These are phyloP conservation scores for Idaea straminata DNA, from an alignment of 2,888 invertebrate genomes.

Conservation along the genomic window DNA sequence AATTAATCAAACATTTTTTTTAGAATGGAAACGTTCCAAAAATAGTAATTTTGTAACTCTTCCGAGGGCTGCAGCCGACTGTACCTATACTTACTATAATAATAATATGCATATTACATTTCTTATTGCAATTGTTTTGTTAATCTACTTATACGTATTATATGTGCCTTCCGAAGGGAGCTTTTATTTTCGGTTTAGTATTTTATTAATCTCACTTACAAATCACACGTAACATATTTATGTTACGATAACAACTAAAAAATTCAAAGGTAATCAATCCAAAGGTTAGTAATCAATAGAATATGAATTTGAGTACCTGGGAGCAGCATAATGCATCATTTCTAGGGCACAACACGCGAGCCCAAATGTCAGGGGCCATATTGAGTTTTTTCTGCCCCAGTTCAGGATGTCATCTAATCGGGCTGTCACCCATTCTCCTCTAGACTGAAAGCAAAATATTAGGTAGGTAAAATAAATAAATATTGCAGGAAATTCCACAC, in stretches of 20 bases:
- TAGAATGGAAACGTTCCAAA: too few relatives aligned
- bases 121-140: too few relatives aligned
- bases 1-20: too few relatives aligned
- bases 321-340: conserved; percentile 99
- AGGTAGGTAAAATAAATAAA: background rate
- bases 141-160: too few relatives aligned
- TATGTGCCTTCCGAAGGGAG: background rate
- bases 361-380: conserved; percentile 99
- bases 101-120: too few relatives aligned
- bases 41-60: too few relatives aligned
- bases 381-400: conserved; percentile 94
- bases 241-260: background rate
- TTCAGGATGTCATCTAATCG: conserved; percentile 95
- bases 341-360: conserved; percentile 99
- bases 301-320: conserved; percentile 79
- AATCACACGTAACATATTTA: background rate
- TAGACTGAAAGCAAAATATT: conserved; percentile 39
- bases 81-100: too few relatives aligned
- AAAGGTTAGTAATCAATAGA: background rate
- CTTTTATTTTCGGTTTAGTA: background rate
- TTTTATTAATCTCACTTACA: background rate
- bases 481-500: background rate
- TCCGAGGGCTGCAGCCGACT: too few relatives aligned
- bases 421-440: conserved; percentile 92
- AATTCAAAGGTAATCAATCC: background rate